Base-by-base conservation (phyloP, 2,797 vertebrate genomes). In the Coendou prehensilis region DNA sequence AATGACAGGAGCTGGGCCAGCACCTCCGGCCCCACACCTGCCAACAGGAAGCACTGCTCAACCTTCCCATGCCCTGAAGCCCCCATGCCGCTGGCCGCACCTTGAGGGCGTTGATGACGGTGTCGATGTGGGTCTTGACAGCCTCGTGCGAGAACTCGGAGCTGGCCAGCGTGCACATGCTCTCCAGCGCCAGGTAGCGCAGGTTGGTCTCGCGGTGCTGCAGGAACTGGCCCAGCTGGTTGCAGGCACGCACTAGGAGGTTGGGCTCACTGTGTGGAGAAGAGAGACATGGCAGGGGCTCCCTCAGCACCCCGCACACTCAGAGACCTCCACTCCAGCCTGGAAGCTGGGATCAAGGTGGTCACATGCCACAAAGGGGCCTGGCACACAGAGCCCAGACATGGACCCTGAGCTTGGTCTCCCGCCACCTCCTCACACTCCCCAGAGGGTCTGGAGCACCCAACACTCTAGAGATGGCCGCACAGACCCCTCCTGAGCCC, bases 111-210 rank as follows among this genome's bases (percentile, higher is more conserved):
- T 99, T 99, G 98, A 99, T 99, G 98, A 99, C 99, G 0, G 99
- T 99, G 97, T 99, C 99, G 0, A 99, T 99, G 98, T 99, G 99
- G 0, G 99, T 99, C 98, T 99, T 99, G 91, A 99, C 99, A 0
- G 99, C 99, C 98, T 99, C 99, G 0, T 99, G 99, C 84, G 99
- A 99, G 97, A 99, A 99, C 98, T 99, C 99, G 0, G 99, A 99
- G 98, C 99, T 99, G 97, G 99, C 99, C 98, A 99, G 98, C 0
- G 99, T 99, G 75, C 99, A 99, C 99, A 99, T 99, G 98, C 99
- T 99, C 98, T 99, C 99, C 97, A 99, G 97, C 0, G 99, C 99
- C 97, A 99, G 98, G 98, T 99, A 99, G 78, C 99, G 99, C 97
- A 99, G 98, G 98, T 99, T 99, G 28, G 99, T 99, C 98, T 99